Percentiles rank a stretch among this genome's conserved stretches.
phyloP scores from a whole-genome alignment of 2,888 invertebrate species.

The Molanna angustata region DNA sequence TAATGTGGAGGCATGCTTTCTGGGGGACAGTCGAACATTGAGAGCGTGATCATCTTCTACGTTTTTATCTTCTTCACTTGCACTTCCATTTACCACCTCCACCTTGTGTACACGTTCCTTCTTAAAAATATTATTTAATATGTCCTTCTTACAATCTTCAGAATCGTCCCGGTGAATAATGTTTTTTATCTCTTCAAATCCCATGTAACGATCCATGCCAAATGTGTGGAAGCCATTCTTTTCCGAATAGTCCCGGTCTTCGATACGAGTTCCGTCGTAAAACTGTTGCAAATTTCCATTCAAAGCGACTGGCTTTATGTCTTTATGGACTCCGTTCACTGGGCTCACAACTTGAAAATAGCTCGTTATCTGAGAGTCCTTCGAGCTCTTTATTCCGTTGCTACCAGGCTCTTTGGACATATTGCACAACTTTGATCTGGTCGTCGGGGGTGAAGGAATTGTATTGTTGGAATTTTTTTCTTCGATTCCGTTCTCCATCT shows the following conservation, averaged over 20 bases:
- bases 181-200: constrained; percentile 21
- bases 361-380: constrained; percentile 27
- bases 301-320: neutral
- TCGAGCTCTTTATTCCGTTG: constrained; percentile 5
- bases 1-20: constrained; percentile 31
- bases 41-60: constrained; percentile 4
- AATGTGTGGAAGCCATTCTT: constrained; percentile 17
- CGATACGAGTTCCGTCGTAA: constrained; percentile 17
- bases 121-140: constrained; percentile 27
- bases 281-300: constrained; percentile 10
- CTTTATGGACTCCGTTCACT: constrained; percentile 12
- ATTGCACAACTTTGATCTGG: constrained; percentile 18
- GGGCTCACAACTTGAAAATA: constrained; percentile 28
- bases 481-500: constrained; percentile 37
- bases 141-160: constrained; percentile 19
- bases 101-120: constrained; percentile 12
- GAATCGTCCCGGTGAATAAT: constrained; percentile 22
- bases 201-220: constrained; percentile 22
- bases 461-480: neutral
- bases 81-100: constrained; percentile 5
- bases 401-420: constrained; percentile 6
- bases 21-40: constrained; percentile 29
- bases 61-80: constrained; percentile 1
- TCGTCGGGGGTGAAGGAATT: constrained; percentile 21
- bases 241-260: constrained; percentile 17